Percentiles rank a stretch among this genome's conserved stretches.
phyloP scores from a whole-genome alignment of 1,140 invertebrate species.

The Drosophila repletoides region DNA sequence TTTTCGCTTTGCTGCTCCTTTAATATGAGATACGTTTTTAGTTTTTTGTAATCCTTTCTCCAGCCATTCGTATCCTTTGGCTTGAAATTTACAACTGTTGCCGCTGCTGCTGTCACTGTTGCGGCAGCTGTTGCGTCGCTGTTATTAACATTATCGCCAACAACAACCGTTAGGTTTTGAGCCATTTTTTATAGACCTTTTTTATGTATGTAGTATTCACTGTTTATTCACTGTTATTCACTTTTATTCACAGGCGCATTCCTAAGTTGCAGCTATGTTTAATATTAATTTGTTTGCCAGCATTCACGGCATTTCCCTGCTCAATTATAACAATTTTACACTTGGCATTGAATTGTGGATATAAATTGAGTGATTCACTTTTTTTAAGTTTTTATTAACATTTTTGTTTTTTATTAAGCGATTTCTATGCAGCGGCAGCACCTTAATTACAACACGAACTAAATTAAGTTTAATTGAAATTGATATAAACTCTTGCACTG shows the following conservation, averaged over 20 bases:
- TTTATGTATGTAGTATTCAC: slow-evolving; percentile 8
- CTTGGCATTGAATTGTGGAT: neutral
- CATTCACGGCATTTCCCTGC: slow-evolving; percentile 19
- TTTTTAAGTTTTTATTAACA: neutral
- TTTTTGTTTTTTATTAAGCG: slow-evolving; percentile 20
- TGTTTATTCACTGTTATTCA: slow-evolving; percentile 9
- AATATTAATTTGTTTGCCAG: neutral
- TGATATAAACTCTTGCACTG: slow-evolving; percentile 48
- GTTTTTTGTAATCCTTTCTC: slow-evolving; percentile 79
- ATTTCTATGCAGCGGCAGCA: slow-evolving; percentile 38
- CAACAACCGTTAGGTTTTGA: slow-evolving; percentile 58
- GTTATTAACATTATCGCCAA: slow-evolving; percentile 28
- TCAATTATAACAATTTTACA: slow-evolving; percentile 4
- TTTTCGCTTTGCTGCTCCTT: slow-evolving; percentile 75
- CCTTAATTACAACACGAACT: slow-evolving; percentile 66
- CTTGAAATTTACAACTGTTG: slow-evolving; percentile 54
- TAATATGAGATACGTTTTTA: slow-evolving; percentile 75
- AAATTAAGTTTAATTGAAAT: slow-evolving; percentile 74
- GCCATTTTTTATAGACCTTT: slow-evolving; percentile 35
- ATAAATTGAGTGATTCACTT: neutral
- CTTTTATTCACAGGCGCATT: slow-evolving; percentile 25
- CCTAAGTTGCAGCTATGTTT: slow-evolving; percentile 22
- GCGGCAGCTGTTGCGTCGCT: slow-evolving; percentile 2
- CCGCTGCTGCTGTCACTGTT: neutral
- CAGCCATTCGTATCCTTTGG: slow-evolving; percentile 75